A percentile compares a stretch with the other conserved stretches of the same genome.
These are phyloP conservation scores for Cairina moschata DNA, from an alignment of 2,113 vertebrate genomes.

Conservation along the genomic window DNA sequence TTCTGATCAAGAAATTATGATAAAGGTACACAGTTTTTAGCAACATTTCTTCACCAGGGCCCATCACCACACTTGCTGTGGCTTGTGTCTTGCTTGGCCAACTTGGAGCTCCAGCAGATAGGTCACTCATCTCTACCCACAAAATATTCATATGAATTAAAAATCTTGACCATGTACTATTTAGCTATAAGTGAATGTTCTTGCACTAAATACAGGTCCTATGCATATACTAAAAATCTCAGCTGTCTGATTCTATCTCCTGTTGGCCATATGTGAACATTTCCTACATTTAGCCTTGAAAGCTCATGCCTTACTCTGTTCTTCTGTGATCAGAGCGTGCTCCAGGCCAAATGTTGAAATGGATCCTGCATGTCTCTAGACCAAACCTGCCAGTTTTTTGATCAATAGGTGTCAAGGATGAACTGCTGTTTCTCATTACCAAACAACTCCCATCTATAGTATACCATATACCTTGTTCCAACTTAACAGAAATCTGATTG, in stretches of 20 bases:
- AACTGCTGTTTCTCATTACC: not conserved
- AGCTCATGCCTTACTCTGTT: not conserved
- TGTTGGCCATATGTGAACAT: constrained; percentile 55
- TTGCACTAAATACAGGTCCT: not conserved
- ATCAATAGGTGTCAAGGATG: not conserved
- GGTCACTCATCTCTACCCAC: not conserved
- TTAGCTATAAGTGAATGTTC: not conserved
- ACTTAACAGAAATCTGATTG: not conserved
- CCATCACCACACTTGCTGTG: not conserved
- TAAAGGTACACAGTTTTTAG: not conserved
- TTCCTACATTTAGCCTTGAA: constrained; percentile 27
- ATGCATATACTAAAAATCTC: not conserved
- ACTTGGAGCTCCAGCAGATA: not conserved
- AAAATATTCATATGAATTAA: not conserved
- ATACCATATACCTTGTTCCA: not conserved
- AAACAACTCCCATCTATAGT: not conserved
- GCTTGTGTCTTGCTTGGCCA: not conserved
- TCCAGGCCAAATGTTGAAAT: not conserved
- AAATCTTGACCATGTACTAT: not conserved
- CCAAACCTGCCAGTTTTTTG: constrained; percentile 6
- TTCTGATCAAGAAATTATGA: not conserved
- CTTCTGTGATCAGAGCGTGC: not conserved
- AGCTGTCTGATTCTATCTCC: not conserved
- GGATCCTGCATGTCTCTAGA: not conserved
- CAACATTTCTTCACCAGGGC: not conserved